phyloP scores from a whole-genome alignment of 2,113 vertebrate species.

The Haliaeetus leucogaster region DNA sequence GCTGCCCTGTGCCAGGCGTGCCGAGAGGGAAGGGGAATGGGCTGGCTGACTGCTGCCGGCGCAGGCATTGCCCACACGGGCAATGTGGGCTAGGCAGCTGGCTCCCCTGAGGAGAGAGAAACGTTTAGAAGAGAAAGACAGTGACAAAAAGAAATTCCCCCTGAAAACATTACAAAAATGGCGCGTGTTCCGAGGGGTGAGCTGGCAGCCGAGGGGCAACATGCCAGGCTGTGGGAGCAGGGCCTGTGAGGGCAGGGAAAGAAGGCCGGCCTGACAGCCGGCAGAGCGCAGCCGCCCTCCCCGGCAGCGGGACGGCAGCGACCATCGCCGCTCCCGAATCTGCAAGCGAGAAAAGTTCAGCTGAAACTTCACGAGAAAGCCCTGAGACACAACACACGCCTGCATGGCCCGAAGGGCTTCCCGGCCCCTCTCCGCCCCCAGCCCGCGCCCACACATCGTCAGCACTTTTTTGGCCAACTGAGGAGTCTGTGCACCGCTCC shows the following conservation, averaged over 20 bases:
- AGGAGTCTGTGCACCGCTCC: rapidly evolving
- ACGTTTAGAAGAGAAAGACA: background rate
- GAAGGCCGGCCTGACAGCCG: rapidly evolving
- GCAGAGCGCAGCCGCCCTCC: background rate
- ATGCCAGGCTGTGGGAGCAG: background rate
- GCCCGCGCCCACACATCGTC: background rate
- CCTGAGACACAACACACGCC: background rate
- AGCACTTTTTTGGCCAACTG: background rate
- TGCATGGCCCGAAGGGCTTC: background rate
- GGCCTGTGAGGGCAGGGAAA: rapidly evolving
- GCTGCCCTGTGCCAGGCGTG: rapidly evolving
- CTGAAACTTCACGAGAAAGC: background rate
- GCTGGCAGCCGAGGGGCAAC: background rate
- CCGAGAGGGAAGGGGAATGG: background rate
- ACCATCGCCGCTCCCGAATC: rapidly evolving
- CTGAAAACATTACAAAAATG: background rate
- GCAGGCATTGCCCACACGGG: background rate
- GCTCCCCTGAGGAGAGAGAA: background rate
- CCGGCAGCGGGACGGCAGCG: rapidly evolving
- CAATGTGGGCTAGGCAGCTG: background rate
- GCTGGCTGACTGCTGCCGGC: rapidly evolving
- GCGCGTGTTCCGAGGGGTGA: rapidly evolving
- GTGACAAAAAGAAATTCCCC: background rate
- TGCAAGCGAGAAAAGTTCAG: background rate
- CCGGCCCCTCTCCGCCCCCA: background rate